Evolutionary conservation across 1,140 invertebrate species (phyloP).

Genomic region (Ooceraea biroi): DNA sequence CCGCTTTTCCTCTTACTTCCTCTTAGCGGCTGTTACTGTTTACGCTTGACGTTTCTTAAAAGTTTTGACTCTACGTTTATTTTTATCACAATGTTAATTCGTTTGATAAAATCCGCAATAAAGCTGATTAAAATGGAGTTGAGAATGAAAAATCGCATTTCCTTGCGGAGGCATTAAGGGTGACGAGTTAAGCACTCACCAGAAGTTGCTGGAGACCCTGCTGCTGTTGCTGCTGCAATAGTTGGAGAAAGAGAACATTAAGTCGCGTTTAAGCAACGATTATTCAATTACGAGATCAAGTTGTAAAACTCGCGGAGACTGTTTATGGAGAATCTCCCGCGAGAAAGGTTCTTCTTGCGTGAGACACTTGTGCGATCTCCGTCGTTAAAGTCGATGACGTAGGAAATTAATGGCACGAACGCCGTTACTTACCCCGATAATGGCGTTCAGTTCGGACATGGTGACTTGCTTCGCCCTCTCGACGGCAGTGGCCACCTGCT

Average conservation of each 20-base stretch:
- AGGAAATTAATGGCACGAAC: slow-evolving; percentile 50
- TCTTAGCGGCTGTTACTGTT: background rate
- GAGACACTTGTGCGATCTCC: background rate
- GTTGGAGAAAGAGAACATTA: slow-evolving; percentile 4
- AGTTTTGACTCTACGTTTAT: background rate
- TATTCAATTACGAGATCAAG: slow-evolving; percentile 1
- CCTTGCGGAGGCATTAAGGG: background rate
- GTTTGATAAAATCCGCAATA: too few species aligned
- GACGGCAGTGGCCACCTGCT: slow-evolving; percentile 96
- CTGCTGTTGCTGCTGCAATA: slow-evolving; percentile 83
- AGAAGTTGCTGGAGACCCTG: slow-evolving; percentile 83
- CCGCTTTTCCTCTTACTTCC: background rate
- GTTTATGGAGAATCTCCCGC: background rate
- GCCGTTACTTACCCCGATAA: slow-evolving; percentile 92
- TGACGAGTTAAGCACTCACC: slow-evolving; percentile 74
- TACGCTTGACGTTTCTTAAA: background rate
- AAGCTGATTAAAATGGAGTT: too few species aligned
- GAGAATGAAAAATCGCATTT: too few species aligned
- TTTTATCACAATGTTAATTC: background rate
- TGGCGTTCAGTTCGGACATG: slow-evolving; percentile 96
- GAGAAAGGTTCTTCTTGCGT: too few species aligned
- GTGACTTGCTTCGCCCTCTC: slow-evolving; percentile 98
- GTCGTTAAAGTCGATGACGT: slow-evolving; percentile 38
- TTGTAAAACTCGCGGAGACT: background rate
- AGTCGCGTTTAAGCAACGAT: background rate